These are phyloP conservation scores for Anthophora plumipes DNA, from an alignment of 2,888 invertebrate genomes.

Conservation along the genomic window DNA sequence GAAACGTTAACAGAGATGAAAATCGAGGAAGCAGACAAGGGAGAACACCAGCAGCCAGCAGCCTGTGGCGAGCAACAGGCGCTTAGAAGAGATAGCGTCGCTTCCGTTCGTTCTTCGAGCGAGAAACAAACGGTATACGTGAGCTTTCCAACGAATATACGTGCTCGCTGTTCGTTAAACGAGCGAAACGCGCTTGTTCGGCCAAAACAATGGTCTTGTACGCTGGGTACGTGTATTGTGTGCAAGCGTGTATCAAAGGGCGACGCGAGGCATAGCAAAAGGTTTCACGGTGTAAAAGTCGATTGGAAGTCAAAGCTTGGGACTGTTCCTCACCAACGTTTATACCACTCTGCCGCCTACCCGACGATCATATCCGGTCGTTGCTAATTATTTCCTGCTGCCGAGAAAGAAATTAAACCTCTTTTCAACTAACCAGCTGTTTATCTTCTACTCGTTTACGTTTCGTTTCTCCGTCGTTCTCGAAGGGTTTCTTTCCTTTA, in stretches of 20 bases:
- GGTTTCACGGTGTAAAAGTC: conserved; percentile 39
- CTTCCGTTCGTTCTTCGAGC: conserved; percentile 67
- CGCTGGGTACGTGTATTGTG: conserved; percentile 67
- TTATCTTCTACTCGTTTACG: no score
- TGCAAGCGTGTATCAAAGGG: conserved; percentile 69
- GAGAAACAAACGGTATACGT: conserved; percentile 70
- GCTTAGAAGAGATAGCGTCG: conserved; percentile 59
- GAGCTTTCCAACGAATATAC: conserved; percentile 67
- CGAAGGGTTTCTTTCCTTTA: neutral
- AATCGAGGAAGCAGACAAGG: conserved; percentile 35
- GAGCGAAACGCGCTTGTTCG: conserved; percentile 70
- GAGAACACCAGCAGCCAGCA: no score
- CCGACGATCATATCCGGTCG: conserved; percentile 73
- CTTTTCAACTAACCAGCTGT: conserved; percentile 9
- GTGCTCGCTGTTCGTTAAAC: conserved; percentile 73
- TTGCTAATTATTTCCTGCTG: conserved; percentile 78
- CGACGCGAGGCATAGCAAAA: conserved; percentile 70
- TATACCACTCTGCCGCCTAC: conserved; percentile 43
- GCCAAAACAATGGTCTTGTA: conserved; percentile 77
- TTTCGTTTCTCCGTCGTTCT: neutral
- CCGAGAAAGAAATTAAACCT: conserved; percentile 64
- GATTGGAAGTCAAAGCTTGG: conserved; percentile 48
- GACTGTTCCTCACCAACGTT: conserved; percentile 27
- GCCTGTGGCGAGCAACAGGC: no score
- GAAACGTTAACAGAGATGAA: conserved; percentile 41